These are phyloP conservation scores for Cliona cf. orientalis DNA, from an alignment of 37 sponge, comb jelly and placozoan species.

Conservation along the genomic window DNA sequence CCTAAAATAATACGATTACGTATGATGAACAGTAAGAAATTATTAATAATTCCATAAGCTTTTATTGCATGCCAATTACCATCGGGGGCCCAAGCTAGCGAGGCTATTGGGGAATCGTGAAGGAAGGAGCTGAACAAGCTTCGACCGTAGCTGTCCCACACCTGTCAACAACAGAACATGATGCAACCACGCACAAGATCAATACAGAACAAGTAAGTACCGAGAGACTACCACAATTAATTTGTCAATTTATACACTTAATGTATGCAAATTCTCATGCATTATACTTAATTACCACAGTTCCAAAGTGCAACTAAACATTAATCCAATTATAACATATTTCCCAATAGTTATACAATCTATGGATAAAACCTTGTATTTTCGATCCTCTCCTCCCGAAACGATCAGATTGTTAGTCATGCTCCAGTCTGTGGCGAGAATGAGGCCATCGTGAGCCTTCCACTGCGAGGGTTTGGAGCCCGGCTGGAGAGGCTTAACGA, in stretches of 20 bases:
- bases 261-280: neutral
- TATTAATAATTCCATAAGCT: neutral
- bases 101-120: slow-evolving; percentile 91
- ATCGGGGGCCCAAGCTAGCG: slow-evolving; percentile 92
- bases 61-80: slow-evolving; percentile 30
- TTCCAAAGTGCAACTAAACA: no score
- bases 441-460: slow-evolving; percentile 96
- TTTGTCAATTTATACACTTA: neutral
- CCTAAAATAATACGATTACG: slow-evolving; percentile 60
- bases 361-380: slow-evolving; percentile 80
- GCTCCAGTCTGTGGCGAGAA: slow-evolving; percentile 93
- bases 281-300: neutral
- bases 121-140: slow-evolving; percentile 69
- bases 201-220: neutral
- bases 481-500: slow-evolving; percentile 91
- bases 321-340: neutral
- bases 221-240: neutral
- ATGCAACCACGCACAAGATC: neutral
- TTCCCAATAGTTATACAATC: neutral
- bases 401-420: slow-evolving; percentile 78
- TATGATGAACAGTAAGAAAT: no score
- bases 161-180: slow-evolving; percentile 32
- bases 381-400: slow-evolving; percentile 97
- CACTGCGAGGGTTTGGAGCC: slow-evolving; percentile 85
- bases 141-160: slow-evolving; percentile 96